phyloP scores from a whole-genome alignment of 2,113 vertebrate genomes.

The Dolichallabes microphthalmus region DNA sequence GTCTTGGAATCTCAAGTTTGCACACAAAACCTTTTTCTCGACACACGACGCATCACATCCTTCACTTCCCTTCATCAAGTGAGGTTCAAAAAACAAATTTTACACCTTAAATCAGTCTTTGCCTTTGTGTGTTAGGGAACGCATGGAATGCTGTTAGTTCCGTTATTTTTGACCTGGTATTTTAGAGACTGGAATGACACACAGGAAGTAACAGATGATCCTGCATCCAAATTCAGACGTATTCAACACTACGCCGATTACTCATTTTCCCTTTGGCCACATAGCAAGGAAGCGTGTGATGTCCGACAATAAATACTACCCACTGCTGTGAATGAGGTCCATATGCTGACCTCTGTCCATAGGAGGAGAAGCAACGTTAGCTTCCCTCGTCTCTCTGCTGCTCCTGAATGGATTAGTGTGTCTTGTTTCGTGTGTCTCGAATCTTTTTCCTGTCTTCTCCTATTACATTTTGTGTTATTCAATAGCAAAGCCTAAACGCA shows the following conservation, averaged over 20 bases:
- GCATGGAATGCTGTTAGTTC: constrained; percentile 43
- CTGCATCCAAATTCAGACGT: neutral
- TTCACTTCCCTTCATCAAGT: neutral
- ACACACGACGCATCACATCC: neutral
- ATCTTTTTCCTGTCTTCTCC: constrained; percentile 31
- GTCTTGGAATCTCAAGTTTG: no score
- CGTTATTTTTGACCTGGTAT: constrained; percentile 41
- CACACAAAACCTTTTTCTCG: neutral
- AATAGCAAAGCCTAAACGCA: neutral
- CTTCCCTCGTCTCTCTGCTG: neutral
- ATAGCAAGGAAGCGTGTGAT: neutral
- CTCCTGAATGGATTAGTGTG: neutral
- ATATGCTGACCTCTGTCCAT: neutral
- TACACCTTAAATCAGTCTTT: neutral
- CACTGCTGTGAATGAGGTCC: neutral
- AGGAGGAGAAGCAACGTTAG: neutral
- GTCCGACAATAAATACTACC: constrained; percentile 1
- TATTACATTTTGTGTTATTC: constrained; percentile 17
- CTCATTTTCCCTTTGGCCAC: constrained; percentile 14
- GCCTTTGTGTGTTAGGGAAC: constrained; percentile 20
- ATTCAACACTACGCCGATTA: neutral
- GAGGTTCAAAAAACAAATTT: neutral
- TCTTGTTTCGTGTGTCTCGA: constrained; percentile 25
- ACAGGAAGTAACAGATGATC: constrained; percentile 18
- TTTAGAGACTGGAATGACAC: constrained; percentile 25